Evolutionary conservation across 2,888 invertebrate species (phyloP).

Genomic region (Fabriciana adippe): DNA sequence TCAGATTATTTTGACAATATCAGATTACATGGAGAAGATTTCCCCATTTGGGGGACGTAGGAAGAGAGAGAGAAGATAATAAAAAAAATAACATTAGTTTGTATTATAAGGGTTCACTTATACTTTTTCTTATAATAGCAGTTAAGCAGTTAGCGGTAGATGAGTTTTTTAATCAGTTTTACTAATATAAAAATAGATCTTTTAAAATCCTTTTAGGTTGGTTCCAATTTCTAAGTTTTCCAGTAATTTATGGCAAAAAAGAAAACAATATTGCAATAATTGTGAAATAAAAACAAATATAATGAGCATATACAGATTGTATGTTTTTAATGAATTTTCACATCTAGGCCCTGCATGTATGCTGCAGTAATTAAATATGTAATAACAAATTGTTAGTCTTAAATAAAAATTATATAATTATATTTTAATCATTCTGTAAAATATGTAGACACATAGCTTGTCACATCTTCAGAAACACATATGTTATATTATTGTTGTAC

Average conservation of each 20-base stretch:
- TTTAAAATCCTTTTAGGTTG: neutral
- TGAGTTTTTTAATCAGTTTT: neutral
- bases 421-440: neutral
- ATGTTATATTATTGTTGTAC: no score
- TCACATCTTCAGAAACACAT: neutral
- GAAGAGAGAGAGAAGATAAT: no score
- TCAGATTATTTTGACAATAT: no score
- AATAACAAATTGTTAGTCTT: constrained; percentile 18
- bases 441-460: constrained; percentile 7
- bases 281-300: neutral
- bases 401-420: constrained; percentile 3
- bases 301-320: neutral
- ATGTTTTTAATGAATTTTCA: constrained; percentile 2
- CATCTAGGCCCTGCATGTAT: constrained; percentile 3
- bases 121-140: neutral
- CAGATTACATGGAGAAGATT: no score
- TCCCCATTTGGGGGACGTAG: no score
- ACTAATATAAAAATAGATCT: constrained; percentile 8
- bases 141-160: neutral
- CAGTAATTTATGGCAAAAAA: constrained; percentile 10
- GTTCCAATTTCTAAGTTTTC: neutral
- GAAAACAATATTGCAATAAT: neutral
- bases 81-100: no score
- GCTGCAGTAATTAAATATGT: constrained; percentile 12
- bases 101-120: no score